These are phyloP conservation scores for Zaprionus tsacasi DNA, from an alignment of 1,140 invertebrate genomes.

Conservation along the genomic window DNA sequence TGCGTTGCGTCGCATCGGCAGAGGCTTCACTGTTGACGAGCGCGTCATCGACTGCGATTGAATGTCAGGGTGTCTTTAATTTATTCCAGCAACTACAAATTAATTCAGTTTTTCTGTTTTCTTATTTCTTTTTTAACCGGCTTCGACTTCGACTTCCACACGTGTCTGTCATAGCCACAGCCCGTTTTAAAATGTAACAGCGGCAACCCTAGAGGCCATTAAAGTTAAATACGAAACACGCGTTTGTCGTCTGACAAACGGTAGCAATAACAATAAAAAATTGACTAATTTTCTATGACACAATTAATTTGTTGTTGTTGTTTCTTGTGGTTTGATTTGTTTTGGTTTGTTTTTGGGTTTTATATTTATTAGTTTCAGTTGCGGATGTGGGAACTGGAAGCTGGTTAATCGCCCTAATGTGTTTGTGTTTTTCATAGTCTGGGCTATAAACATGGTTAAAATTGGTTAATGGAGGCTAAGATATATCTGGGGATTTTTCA, in stretches of 20 bases:
- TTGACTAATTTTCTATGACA: conserved; percentile 61
- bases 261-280: conserved; percentile 60
- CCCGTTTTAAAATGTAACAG: conserved; percentile 56
- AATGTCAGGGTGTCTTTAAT: conserved; percentile 73
- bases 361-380: conserved; percentile 19
- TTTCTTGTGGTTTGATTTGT: background rate
- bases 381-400: background rate
- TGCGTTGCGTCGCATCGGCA: no score
- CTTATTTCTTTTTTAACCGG: conserved; percentile 40
- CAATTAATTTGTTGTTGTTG: conserved; percentile 58
- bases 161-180: conserved; percentile 43
- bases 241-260: conserved; percentile 41
- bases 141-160: conserved; percentile 41
- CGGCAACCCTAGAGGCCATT: conserved; percentile 34
- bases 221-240: conserved; percentile 67
- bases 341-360: conserved; percentile 38
- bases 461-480: background rate
- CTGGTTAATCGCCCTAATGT: conserved; percentile 2
- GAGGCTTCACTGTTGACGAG: background rate
- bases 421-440: background rate
- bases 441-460: background rate
- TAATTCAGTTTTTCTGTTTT: conserved; percentile 65
- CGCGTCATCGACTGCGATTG: conserved; percentile 50
- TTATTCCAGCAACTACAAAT: conserved; percentile 75
- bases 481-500: background rate